These are phyloP conservation scores for Phytoseiulus persimilis DNA, from an alignment of 2,888 invertebrate genomes.

Conservation along the genomic window DNA sequence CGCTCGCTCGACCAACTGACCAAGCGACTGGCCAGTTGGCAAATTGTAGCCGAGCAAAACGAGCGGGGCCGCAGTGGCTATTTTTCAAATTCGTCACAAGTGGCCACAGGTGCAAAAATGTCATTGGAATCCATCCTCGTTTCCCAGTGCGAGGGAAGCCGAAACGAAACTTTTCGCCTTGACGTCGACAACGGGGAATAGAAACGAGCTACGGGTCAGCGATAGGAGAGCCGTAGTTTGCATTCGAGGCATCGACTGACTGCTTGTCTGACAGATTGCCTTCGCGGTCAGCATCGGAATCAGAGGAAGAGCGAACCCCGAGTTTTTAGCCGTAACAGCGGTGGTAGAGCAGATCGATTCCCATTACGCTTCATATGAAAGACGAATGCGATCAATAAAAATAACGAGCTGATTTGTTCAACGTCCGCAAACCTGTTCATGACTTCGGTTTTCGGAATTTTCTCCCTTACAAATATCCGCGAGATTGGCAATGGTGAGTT, in stretches of 20 bases:
- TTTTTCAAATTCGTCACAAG: conserved; percentile 39
- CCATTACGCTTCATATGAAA: not conserved
- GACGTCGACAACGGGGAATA: not conserved
- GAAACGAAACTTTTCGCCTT: not conserved
- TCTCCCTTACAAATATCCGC: too few relatives aligned
- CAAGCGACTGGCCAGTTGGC: not conserved
- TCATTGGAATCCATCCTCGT: not conserved
- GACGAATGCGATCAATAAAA: not conserved
- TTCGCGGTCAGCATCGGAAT: not conserved
- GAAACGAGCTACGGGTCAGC: not conserved
- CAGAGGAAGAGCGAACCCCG: not conserved
- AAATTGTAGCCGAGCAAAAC: not conserved
- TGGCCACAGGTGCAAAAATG: conserved; percentile 38
- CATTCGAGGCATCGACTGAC: not conserved
- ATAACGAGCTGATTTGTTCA: not conserved
- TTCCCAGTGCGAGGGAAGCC: not conserved
- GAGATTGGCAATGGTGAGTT: too few relatives aligned
- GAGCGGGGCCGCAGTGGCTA: conserved; percentile 17
- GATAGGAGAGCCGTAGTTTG: not conserved
- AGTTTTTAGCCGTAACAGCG: not conserved
- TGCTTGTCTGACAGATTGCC: not conserved
- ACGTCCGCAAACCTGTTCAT: not conserved
- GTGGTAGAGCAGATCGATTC: not conserved
- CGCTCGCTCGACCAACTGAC: not conserved
- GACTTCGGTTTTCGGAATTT: not conserved